Evolutionary conservation across 2,797 vertebrate species (phyloP).

Genomic region (Galaxias olidus): DNA sequence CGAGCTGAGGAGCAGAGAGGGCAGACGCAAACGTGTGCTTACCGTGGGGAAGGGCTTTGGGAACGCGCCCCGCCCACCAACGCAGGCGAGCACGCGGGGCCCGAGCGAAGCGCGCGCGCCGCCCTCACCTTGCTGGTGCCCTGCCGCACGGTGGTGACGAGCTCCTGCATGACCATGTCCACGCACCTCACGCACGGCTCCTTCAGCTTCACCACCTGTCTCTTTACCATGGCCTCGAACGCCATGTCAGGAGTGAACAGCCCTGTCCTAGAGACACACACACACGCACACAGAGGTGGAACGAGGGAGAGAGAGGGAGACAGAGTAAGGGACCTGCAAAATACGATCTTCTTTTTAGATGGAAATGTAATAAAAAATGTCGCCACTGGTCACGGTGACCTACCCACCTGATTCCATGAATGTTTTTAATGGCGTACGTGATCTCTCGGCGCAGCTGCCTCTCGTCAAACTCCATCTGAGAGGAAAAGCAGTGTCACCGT

Average conservation of each 20-base stretch:
- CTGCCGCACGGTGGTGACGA: conserved; percentile 86
- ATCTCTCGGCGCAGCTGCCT: conserved; percentile 87
- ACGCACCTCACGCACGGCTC: conserved; percentile 87
- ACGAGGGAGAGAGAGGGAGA: neutral
- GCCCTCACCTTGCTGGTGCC: conserved; percentile 85
- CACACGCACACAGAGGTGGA: neutral
- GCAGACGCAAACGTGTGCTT: neutral
- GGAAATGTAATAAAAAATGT: neutral
- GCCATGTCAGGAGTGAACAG: conserved; percentile 94
- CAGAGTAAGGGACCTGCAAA: neutral
- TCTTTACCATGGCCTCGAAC: conserved; percentile 93
- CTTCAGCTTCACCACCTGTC: conserved; percentile 86
- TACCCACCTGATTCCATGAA: conserved; percentile 89
- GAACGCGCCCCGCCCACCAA: neutral
- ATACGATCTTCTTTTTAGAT: too few species aligned
- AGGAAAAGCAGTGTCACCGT: conserved; percentile 2
- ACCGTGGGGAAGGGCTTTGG: neutral
- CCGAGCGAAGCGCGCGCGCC: neutral
- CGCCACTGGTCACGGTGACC: conserved; percentile 2
- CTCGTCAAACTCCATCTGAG: conserved; percentile 89
- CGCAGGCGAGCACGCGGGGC: neutral
- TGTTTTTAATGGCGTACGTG: conserved; percentile 94
- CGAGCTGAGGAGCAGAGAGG: conserved; percentile 73
- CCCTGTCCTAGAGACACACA: conserved; percentile 63
- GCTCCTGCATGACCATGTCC: conserved; percentile 88